A percentile compares a stretch with the other conserved stretches of the same genome.
phyloP scores from a whole-genome alignment of 2,888 invertebrate species.

The Brachyptera risi region DNA sequence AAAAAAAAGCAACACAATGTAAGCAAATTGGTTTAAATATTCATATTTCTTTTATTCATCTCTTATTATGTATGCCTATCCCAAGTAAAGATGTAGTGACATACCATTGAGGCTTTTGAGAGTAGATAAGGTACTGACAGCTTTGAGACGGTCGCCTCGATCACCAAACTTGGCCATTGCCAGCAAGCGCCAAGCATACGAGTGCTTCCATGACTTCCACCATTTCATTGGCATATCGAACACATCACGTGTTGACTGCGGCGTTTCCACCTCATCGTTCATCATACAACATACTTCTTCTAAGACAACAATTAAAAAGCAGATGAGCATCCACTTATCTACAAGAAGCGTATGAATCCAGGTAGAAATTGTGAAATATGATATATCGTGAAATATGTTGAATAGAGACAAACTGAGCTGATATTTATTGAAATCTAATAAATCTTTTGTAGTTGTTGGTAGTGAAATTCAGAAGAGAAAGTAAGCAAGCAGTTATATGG shows the following conservation, averaged over 20 bases:
- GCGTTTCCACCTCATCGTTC: conserved; percentile 6
- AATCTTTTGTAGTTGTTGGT: too few relatives aligned
- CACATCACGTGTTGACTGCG: conserved; percentile 11
- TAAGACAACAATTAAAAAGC: conserved; percentile 5
- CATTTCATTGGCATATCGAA: conserved; percentile 40
- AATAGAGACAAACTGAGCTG: too few relatives aligned
- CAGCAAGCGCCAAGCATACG: conserved; percentile 61
- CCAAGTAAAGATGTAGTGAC: too few relatives aligned
- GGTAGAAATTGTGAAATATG: too few relatives aligned
- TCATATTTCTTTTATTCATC: too few relatives aligned
- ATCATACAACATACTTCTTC: conserved; percentile 6
- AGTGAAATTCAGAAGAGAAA: too few relatives aligned
- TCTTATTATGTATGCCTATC: too few relatives aligned
- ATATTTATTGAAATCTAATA: too few relatives aligned
- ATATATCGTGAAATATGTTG: too few relatives aligned
- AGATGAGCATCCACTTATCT: not conserved
- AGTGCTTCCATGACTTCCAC: conserved; percentile 62
- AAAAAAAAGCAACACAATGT: too few relatives aligned
- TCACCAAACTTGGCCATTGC: conserved; percentile 63
- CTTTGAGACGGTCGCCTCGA: conserved; percentile 57
- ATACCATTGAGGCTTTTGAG: conserved; percentile 60
- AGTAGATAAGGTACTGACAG: conserved; percentile 60
- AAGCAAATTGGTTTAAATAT: too few relatives aligned
- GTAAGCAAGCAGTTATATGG: not conserved
- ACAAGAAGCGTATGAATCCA: too few relatives aligned